Conservation (phyloP, 2,113 vertebrate species). For the Grallaria varia region DNA sequence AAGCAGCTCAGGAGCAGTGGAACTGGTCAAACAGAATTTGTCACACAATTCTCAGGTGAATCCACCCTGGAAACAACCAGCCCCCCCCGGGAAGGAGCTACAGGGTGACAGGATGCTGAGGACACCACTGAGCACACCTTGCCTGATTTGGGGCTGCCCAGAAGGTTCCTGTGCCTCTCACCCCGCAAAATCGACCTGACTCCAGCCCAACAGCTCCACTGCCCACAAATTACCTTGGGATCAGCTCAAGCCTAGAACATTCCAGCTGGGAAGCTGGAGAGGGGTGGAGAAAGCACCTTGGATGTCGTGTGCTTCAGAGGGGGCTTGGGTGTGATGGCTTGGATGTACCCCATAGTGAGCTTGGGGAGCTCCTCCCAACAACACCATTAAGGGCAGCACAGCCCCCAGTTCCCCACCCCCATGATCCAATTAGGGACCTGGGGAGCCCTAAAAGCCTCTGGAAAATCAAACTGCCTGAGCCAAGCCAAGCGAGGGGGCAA, state of each 20-base stretch:
- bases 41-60: neutral
- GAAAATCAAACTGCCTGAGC: constrained; percentile 64
- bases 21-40: neutral
- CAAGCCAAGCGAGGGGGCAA: neutral
- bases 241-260: neutral
- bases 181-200: neutral
- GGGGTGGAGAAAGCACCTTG: fast-evolving
- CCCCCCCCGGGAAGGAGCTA: neutral
- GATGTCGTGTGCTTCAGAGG: fast-evolving
- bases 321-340: neutral
- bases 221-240: neutral
- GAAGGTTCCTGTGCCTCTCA: neutral
- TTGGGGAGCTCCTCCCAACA: neutral
- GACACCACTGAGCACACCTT: neutral
- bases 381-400: neutral
- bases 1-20: neutral
- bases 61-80: neutral
- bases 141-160: neutral
- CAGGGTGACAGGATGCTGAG: neutral
- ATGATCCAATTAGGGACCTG: constrained; percentile 60
- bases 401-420: neutral
- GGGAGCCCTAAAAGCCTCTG: constrained; percentile 51
- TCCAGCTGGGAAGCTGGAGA: neutral
- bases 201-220: neutral
- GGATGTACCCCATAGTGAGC: neutral